Base-by-base conservation (phyloP, 2,113 vertebrate genomes). In the Ptyas mucosa region DNA sequence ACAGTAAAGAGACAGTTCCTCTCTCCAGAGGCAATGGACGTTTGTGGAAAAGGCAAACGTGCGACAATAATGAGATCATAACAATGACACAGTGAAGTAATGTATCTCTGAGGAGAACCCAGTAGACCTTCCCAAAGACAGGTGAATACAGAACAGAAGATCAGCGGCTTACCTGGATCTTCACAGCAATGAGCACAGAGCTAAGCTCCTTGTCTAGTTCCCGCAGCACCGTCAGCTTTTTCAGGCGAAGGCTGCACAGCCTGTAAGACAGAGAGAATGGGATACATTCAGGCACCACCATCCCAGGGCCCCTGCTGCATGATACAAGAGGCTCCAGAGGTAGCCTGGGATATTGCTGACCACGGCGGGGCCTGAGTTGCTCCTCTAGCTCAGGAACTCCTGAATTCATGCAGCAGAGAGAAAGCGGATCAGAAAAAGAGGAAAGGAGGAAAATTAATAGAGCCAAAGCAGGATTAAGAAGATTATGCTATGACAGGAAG, bases 151-250 rank as follows among this genome's bases (percentile, higher is more conserved):
- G 5, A 34, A 46, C 87, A 54, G 5, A 1, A 39, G 18, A 52
- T 29, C 21, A 93, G 54, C 7, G 94, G 34, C 96, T 97, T 97
- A 99, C 99, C 98, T 99, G 99, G 95, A 99, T 99, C 97, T 99
- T 99, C 89, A 99, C 99, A 0, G 99, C 99, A 0, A 99, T 99
- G 96, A 99, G 99, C 94, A 99, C 98, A 0, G 99, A 99, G 95
- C 98, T 98, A 87, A 99, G 98, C 97, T 99, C 99, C 92, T 99
- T 99, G 95, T 99, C 99, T 91, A 99, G 97, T 94, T 99, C 99
- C 94, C 97, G 98, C 96, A 99, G 96, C 91, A 99, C 99, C 0
- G 99, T 98, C 95, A 99, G 98, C 95, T 99, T 99, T 98, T 99
- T 99, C 96, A 99, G 96, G 85, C 99, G 99, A 96, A 99, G 97